Evolutionary conservation across 2,888 invertebrate species (phyloP).

Genomic region (Boloria selene): DNA sequence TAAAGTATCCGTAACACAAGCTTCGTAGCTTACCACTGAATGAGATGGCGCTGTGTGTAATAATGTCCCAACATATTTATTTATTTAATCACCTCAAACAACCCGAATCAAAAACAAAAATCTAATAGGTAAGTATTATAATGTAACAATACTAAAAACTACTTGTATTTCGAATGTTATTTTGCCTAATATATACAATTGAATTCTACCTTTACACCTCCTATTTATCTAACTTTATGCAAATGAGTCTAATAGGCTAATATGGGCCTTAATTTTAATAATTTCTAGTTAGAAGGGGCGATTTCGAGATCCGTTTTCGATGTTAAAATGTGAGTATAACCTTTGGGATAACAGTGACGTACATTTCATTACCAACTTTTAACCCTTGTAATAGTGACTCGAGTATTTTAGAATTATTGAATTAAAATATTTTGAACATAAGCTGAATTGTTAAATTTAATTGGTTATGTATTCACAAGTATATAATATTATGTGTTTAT

Average conservation of each 20-base stretch:
- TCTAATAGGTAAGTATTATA: neutral
- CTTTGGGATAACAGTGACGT: constrained; percentile 26
- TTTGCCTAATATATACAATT: constrained; percentile 12
- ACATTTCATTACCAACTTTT: constrained; percentile 31
- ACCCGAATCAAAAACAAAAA: no score
- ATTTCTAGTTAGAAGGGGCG: constrained; percentile 33
- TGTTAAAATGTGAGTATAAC: constrained; percentile 29
- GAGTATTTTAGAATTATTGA: constrained; percentile 10
- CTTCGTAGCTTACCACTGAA: no score
- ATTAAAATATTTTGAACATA: constrained; percentile 1
- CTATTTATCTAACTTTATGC: constrained; percentile 31
- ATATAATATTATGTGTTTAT: no score
- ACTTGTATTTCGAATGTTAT: neutral
- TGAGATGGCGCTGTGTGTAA: no score
- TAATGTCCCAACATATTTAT: no score
- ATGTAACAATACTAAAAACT: neutral
- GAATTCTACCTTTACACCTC: constrained; percentile 22
- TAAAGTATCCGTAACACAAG: no score
- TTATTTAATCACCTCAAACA: no score
- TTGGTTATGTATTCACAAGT: neutral
- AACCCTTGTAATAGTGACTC: constrained; percentile 27
- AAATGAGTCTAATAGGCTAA: constrained; percentile 30
- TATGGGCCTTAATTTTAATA: constrained; percentile 37
- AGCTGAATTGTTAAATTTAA: neutral
- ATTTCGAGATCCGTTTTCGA: constrained; percentile 31